Conservation (phyloP, 2,797 vertebrate species). For the Oreonectes daqikongensis region DNA sequence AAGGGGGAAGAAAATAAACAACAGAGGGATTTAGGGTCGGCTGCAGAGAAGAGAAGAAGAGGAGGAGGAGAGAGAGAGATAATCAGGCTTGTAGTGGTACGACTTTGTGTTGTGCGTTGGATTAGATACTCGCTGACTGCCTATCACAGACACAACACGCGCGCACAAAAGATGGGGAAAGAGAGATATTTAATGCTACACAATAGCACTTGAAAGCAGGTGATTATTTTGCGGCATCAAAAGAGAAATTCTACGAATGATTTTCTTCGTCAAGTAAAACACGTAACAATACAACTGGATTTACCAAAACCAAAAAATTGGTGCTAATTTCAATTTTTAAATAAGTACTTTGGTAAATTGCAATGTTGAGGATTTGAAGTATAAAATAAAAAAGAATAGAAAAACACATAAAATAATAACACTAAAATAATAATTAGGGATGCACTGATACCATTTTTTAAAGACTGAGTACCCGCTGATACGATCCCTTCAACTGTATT, state of each 20-base stretch:
- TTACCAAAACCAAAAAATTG: not conserved
- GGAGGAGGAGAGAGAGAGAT: slow-evolving; percentile 46
- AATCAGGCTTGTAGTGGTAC: slow-evolving; percentile 54
- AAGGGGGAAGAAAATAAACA: slow-evolving; percentile 89
- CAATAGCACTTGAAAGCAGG: slow-evolving; percentile 16
- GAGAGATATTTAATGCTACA: slow-evolving; percentile 28
- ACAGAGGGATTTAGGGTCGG: slow-evolving; percentile 83
- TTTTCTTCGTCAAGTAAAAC: not conserved
- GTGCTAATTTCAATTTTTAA: too few species aligned
- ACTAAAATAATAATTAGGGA: too few species aligned
- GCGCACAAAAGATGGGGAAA: slow-evolving; percentile 17
- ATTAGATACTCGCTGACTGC: slow-evolving; percentile 45
- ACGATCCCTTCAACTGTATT: too few species aligned
- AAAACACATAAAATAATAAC: too few species aligned
- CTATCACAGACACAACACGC: slow-evolving; percentile 34
- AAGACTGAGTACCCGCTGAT: too few species aligned
- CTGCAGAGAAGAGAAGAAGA: slow-evolving; percentile 59
- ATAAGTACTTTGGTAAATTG: not conserved
- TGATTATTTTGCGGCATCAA: slow-evolving; percentile 15
- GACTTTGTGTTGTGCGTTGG: slow-evolving; percentile 52
- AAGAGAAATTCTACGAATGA: not conserved
- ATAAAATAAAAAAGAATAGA: not conserved
- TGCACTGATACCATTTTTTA: too few species aligned
- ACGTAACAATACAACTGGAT: not conserved
- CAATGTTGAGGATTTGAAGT: not conserved